phyloP scores from a whole-genome alignment of 1,140 invertebrate genomes.

The Danaus melanippus region DNA sequence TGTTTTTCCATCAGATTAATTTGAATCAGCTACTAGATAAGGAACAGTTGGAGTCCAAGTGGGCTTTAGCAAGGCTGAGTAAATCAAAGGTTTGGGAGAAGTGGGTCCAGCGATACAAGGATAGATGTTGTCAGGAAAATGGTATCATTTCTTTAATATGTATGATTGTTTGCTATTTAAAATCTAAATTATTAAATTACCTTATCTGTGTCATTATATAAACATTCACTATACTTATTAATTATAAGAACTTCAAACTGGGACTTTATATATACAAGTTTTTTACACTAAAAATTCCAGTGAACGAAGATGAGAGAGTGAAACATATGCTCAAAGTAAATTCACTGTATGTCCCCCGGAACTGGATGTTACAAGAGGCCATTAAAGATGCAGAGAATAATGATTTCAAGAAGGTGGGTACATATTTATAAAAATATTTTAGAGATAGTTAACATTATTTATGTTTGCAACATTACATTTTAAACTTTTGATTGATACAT shows the following conservation, averaged over 20 bases:
- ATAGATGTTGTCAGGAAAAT: conserved; percentile 35
- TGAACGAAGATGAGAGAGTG: conserved; percentile 58
- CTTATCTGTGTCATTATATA: no score
- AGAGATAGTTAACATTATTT: no score
- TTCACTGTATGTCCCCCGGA: conserved; percentile 76
- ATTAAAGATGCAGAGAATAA: conserved; percentile 54
- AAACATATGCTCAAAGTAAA: conserved; percentile 74
- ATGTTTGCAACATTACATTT: no score
- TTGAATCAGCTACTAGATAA: neutral
- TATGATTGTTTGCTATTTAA: conserved; percentile 1
- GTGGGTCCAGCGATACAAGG: conserved; percentile 52
- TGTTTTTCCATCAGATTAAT: no score
- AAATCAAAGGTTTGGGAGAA: conserved; percentile 33
- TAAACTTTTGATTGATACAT: no score
- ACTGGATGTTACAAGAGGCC: conserved; percentile 79
- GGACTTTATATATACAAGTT: no score
- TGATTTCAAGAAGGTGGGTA: conserved; percentile 48
- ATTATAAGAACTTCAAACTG: no score
- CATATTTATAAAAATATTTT: no score
- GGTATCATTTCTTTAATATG: conserved; percentile 20
- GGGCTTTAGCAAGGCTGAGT: conserved; percentile 51
- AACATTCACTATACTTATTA: no score
- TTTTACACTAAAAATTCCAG: conserved; percentile 20
- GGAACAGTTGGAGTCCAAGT: conserved; percentile 39
- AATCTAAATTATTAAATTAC: neutral